Percentiles rank a stretch among this genome's conserved stretches.
Conservation (phyloP, 1,140 invertebrate genomes). For the Diabrotica undecimpunctata region DNA sequence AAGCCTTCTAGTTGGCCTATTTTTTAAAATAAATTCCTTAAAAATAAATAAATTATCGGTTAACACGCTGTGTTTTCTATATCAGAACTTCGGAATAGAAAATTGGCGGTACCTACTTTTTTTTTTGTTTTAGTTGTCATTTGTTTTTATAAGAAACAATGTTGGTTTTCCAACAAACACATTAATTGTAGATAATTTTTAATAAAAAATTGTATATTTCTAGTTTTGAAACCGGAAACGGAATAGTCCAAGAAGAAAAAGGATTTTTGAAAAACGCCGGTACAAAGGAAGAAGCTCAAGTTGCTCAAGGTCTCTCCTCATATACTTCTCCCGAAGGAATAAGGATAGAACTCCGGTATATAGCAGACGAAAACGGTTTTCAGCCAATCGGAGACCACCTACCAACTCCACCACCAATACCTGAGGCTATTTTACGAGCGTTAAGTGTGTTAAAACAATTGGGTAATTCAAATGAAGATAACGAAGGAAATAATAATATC, state of each 20-base stretch:
- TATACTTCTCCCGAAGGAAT: conserved; percentile 45
- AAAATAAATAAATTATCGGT: too few relatives aligned
- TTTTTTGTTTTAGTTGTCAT: too few relatives aligned
- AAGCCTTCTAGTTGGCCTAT: too few relatives aligned
- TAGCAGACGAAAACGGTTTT: conserved; percentile 68
- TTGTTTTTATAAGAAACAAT: too few relatives aligned
- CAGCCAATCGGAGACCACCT: conserved; percentile 55
- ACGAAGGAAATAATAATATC: not conserved
- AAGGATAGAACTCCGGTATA: conserved; percentile 44
- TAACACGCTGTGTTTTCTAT: too few relatives aligned
- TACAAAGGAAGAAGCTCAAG: conserved; percentile 1
- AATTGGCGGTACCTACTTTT: too few relatives aligned
- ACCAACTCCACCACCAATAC: conserved; percentile 55
- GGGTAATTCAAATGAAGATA: not conserved
- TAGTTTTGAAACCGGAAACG: conserved; percentile 14
- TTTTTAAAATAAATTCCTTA: too few relatives aligned
- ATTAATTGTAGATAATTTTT: too few relatives aligned
- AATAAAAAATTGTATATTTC: not conserved
- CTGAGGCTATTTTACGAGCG: conserved; percentile 51
- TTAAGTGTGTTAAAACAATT: conserved; percentile 45
- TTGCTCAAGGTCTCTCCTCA: conserved; percentile 24
- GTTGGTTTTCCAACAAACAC: too few relatives aligned
- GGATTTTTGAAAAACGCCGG: conserved; percentile 8
- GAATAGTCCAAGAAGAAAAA: conserved; percentile 10
- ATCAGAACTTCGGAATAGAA: too few relatives aligned